Evolutionary conservation across 2,888 invertebrate species (phyloP), one percentile per base, ranked within the genome.

Genomic region (Lissonota sp.): DNA sequence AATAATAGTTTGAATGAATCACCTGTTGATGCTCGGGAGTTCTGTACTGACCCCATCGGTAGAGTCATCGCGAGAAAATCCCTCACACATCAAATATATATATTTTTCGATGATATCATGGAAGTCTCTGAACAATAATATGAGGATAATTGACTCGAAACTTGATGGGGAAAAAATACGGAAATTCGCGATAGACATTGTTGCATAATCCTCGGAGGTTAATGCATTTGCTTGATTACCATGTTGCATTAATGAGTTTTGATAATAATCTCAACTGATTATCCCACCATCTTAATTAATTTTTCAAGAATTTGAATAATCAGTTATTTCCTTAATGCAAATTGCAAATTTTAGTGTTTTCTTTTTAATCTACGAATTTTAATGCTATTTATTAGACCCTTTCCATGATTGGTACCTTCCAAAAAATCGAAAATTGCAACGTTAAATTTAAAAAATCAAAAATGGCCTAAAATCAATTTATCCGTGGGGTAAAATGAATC

Each of bases 1-100:
- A 42, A 62, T 53, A 12, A 72, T 26, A 26, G 53, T 64, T 51
- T 51, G 77, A 71, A 64, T 71, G 77, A 66, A 71, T 77, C 77
- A 77, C 57, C 71, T 51, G 64, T 5, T 26, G n/a, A 26, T 2
- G 26, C 51, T 42, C 26, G 8, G 42, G 26, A 16, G 51, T 14
- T 57, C 37, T 63, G 58, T 63, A 8, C 26, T 63, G 75, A 76
- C 44, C 66, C 57, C 40, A 51, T 49, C 51, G 26, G 49, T 10
- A 10, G 51, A 6, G 64, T 44, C 53, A 6, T 53, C 53, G 44
- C 44, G 10, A 10, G 53, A 14, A n/a, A 7, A 53, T 44, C 44
- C 44, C 44, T 44, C 44, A 7, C 7, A 14, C 14, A 16, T 53
- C 53, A 4, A 7, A 53, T 53, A 14, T 7, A 12, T 53, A 14